phyloP scores from a whole-genome alignment of 2,888 invertebrate species.

The Archaeoteleia sp. region DNA sequence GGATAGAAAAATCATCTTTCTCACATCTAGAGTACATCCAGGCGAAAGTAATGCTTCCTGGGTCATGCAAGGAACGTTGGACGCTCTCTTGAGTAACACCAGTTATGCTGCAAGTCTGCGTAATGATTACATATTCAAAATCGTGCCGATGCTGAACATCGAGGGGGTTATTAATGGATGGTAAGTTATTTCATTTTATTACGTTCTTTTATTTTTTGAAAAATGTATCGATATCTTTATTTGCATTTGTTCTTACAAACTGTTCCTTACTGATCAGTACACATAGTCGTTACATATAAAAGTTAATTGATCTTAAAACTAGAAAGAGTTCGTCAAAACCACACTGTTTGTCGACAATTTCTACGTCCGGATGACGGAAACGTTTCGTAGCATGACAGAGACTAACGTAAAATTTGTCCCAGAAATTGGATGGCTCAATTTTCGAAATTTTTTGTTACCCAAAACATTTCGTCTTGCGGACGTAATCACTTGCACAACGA shows the following conservation, averaged over 20 bases:
- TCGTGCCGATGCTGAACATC: conserved; percentile 92
- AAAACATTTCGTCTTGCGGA: conserved; percentile 69
- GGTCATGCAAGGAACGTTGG: conserved; percentile 89
- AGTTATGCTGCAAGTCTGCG: conserved; percentile 79
- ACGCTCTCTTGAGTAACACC: conserved; percentile 79
- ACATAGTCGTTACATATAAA: conserved; percentile 57
- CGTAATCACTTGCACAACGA: conserved; percentile 60
- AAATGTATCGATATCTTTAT: conserved; percentile 66
- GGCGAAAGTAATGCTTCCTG: conserved; percentile 92
- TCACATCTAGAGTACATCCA: conserved; percentile 89
- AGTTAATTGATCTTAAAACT: conserved; percentile 44
- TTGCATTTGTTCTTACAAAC: conserved; percentile 65
- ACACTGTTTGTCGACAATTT: conserved; percentile 51
- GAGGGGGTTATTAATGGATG: conserved; percentile 90
- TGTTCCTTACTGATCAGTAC: conserved; percentile 61
- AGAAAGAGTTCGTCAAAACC: conserved; percentile 38
- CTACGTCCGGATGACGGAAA: conserved; percentile 71
- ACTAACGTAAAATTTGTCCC: conserved; percentile 1
- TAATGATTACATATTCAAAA: conserved; percentile 86
- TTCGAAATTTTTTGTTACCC: conserved; percentile 5
- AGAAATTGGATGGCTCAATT: conserved; percentile 9
- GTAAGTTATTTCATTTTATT: too few species aligned
- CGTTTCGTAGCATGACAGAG: conserved; percentile 53
- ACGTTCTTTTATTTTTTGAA: conserved; percentile 35
- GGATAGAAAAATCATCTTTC: conserved; percentile 82